Evolutionary conservation across 2,797 vertebrate genomes (phyloP).

Genomic region (Triplophysa bombifrons): DNA sequence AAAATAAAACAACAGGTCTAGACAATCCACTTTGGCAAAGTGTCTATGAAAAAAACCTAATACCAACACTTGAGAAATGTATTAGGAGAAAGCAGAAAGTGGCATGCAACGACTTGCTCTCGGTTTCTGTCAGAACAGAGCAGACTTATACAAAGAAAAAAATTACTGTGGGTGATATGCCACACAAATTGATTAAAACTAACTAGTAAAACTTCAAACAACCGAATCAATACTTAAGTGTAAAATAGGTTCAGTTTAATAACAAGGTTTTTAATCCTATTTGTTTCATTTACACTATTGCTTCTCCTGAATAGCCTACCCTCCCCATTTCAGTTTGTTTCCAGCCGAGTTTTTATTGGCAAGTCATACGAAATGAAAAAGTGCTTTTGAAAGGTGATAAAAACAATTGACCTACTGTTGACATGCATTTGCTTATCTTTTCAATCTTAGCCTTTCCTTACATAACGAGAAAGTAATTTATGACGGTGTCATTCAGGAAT

Average conservation of each 20-base stretch:
- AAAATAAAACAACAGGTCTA: conserved; percentile 52
- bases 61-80: conserved; percentile 44
- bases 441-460: neutral
- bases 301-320: neutral
- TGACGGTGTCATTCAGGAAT: conserved; percentile 18
- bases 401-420: neutral
- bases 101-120: conserved; percentile 44
- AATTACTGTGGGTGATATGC: neutral
- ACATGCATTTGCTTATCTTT: conserved; percentile 18
- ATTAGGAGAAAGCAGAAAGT: conserved; percentile 45
- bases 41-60: conserved; percentile 53
- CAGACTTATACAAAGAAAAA: conserved; percentile 23
- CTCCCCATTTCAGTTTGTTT: neutral
- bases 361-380: neutral
- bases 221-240: neutral
- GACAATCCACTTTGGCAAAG: conserved; percentile 54
- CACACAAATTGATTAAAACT: neutral
- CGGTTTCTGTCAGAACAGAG: conserved; percentile 43
- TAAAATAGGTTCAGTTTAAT: neutral
- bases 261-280: neutral
- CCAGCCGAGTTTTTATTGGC: neutral
- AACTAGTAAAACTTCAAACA: neutral
- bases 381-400: neutral
- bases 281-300: neutral
- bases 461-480: conserved; percentile 35